Base-by-base conservation (phyloP, 1,140 invertebrate genomes). In the Tetraneura akinire region DNA sequence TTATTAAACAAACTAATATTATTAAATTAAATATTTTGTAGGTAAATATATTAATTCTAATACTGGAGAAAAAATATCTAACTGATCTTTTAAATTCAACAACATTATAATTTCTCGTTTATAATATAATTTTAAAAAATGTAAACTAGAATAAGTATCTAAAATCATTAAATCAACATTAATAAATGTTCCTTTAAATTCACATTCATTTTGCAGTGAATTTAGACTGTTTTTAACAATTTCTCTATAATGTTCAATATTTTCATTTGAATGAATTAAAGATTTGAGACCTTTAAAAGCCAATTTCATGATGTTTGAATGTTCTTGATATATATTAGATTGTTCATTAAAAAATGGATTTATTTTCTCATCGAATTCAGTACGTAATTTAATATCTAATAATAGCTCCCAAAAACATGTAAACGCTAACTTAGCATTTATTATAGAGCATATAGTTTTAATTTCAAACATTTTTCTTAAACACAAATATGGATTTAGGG, bases 331-430 rank as follows among this genome's bases (percentile, higher is more conserved):
- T 1, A 78, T n/a, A 62, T 78, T 78, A 0, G 74, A 78, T 37
- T 78, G 74, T 11, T 78, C 74, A 47, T 78, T 78, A 60, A 78
- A 78, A 23, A 78, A 78, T 47, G 74, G 74, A 78, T 78, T 78
- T 3, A 78, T 62, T 4, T 37, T 62, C 26, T 60, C 37, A 62
- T 78, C 37, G n/a, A 26, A 26, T 18, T 60, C 21, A 18, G 32
- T 62, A 6, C 74, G 53, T 45, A 42, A 0, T 60, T 78, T 57
- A 45, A 78, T 62, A 0, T 60, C 9, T 5, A 37, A 78, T 23
- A 78, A 60, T 13, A 47, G 3, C 1, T 78, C 18, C 74, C 74
- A 78, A 78, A 62, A 78, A 78, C 74, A 78, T 37, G 14, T 60
- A 62, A 78, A 78, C 26, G 55, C 55, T 45, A 57, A 11, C 16